Percentiles rank a stretch among this genome's conserved stretches.
These are phyloP conservation scores for Parazoanthus atlanticus DNA, from an alignment of 92 coral and sea anemone genomes.

Conservation along the genomic window DNA sequence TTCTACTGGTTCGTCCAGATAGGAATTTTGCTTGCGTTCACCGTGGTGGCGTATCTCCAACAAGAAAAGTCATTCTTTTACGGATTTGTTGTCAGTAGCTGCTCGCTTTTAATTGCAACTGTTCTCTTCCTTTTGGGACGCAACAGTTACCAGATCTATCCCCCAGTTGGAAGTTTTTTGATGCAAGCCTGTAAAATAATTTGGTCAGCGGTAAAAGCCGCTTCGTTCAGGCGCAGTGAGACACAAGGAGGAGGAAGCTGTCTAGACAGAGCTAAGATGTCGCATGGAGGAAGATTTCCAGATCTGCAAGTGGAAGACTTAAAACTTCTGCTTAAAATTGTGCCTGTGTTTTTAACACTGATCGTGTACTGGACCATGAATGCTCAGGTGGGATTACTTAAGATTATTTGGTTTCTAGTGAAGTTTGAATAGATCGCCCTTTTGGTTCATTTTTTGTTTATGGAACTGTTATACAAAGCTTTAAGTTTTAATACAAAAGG, in stretches of 20 bases:
- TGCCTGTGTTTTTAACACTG: constrained; percentile 73
- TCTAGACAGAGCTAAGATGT: constrained; percentile 68
- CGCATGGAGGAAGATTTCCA: constrained; percentile 55
- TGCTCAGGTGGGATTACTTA: constrained; percentile 61
- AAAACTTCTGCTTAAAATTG: constrained; percentile 60
- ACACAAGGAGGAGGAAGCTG: constrained; percentile 30
- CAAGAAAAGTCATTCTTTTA: constrained; percentile 69
- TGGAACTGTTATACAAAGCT: no score
- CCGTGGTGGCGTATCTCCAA: constrained; percentile 73
- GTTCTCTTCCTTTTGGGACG: constrained; percentile 63
- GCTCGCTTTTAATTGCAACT: constrained; percentile 48
- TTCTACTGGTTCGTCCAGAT: constrained; percentile 75
- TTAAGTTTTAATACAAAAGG: no score
- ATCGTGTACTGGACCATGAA: constrained; percentile 71
- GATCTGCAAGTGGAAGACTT: constrained; percentile 71
- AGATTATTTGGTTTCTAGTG: no score
- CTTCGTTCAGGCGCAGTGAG: constrained; percentile 5
- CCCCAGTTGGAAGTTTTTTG: constrained; percentile 62
- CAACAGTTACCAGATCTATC: constrained; percentile 41
- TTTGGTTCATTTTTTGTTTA: no score
- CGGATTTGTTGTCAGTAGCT: constrained; percentile 66
- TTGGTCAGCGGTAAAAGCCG: constrained; percentile 43
- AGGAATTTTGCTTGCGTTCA: constrained; percentile 67
- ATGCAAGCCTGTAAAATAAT: constrained; percentile 58
- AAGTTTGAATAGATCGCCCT: no score